Conservation (phyloP, 2,888 invertebrate species). For the Philaethria dido region DNA sequence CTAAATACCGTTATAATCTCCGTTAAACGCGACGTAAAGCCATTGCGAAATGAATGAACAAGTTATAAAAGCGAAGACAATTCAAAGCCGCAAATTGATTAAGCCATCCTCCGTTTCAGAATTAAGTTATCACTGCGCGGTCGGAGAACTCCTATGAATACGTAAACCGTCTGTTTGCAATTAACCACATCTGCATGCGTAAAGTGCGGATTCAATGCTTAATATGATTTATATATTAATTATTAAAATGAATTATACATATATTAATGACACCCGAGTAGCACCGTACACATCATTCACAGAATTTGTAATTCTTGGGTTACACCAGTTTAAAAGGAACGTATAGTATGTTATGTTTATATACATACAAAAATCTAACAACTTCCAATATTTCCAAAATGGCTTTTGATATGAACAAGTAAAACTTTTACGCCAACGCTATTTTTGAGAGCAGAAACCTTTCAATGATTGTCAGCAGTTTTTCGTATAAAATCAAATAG, state of each 20-base stretch:
- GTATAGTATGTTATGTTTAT: neutral
- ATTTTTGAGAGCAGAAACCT: conserved; percentile 17
- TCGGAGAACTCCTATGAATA: conserved; percentile 31
- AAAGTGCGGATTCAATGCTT: neutral
- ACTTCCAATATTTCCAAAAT: neutral
- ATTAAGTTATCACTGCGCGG: conserved; percentile 33
- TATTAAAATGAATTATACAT: neutral
- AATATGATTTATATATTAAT: conserved; percentile 11
- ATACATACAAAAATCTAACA: neutral
- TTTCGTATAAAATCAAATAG: conserved; percentile 30
- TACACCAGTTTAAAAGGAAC: neutral
- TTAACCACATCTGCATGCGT: conserved; percentile 29
- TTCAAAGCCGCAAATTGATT: conserved; percentile 34
- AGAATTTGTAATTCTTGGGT: too few relatives aligned
- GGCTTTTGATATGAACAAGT: conserved; percentile 8
- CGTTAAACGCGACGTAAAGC: conserved; percentile 17
- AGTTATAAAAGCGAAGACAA: conserved; percentile 31
- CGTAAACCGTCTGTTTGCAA: conserved; percentile 25
- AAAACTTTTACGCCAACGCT: conserved; percentile 11
- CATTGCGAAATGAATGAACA: conserved; percentile 16
- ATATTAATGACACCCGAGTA: neutral
- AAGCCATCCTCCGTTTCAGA: conserved; percentile 28
- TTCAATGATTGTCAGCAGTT: conserved; percentile 25
- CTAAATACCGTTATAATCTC: conserved; percentile 6
- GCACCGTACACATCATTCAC: too few relatives aligned